Evolutionary conservation across 2,888 invertebrate genomes (phyloP), one percentile per base, ranked within the genome.

Genomic region (Crossocerus cetratus): DNA sequence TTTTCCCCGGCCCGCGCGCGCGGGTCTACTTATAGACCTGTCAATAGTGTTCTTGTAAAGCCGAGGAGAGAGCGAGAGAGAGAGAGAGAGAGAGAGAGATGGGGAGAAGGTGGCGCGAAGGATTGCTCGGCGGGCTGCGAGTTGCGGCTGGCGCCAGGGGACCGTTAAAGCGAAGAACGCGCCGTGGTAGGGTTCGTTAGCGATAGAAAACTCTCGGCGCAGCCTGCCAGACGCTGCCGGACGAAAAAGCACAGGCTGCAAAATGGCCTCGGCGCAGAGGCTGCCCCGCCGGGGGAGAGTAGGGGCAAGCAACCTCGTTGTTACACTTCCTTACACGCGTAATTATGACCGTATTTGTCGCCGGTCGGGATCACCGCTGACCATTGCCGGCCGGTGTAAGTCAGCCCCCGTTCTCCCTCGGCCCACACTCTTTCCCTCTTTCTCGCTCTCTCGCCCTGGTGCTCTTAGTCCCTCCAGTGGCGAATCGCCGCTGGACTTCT

Each of bases 331-430:
- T 79, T 77, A 81, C 75, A 74, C 69, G 79, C 68, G 77, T 79
- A 81, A 81, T 77, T 78, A 80, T 77, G 81, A 80, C 80, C 78
- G 73, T 80, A 81, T 81, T 78, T 75, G 81, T 80, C 78, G 65
- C 59, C 61, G 63, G 62, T 45, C 58, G 43, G 21, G 69, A 69
- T 75, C 76, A 57, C 59, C 42, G 59, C 58, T 55, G 13, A 18
- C 64, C 65, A 67, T 69, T 64, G 44, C 44, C 8, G 44, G n/a
- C 42, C 74, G 22, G 11, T 2, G 54, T 23, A 13, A 59, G 61
- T 32, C 23, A 21, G 13, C n/a, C 54, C 43, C 22, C 16, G n/a
- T 23, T 42, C 18, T 44, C 32, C 44, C 42, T 14, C 32, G 53
- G 16, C 44, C 22, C 20, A 21, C 14, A 22, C 14, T 22, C 11